Percentiles rank a stretch among this genome's conserved stretches.
phyloP scores from a whole-genome alignment of 2,888 invertebrate species.

The Polylopha cassiicola region DNA sequence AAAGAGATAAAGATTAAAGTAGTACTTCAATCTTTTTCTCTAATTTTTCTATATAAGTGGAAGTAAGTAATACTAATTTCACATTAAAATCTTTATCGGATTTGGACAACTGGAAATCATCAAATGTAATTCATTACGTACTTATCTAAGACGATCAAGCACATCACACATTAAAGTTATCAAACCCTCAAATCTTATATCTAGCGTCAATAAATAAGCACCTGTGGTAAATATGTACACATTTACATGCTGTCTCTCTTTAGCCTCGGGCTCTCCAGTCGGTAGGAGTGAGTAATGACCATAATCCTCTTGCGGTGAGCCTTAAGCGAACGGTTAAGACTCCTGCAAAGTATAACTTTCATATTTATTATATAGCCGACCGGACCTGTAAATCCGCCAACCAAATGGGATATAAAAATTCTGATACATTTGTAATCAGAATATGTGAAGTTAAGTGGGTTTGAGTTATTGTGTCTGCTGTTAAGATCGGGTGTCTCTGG shows the following conservation, averaged over 20 bases:
- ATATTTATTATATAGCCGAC: conserved; percentile 62
- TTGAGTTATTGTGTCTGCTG: conserved; percentile 7
- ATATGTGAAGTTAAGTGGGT: conserved; percentile 6
- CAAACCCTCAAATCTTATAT: conserved; percentile 26
- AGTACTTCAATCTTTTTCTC: no score
- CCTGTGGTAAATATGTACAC: conserved; percentile 42
- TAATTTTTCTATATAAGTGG: no score
- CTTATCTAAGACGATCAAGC: no score
- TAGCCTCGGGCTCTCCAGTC: conserved; percentile 59
- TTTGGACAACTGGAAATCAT: no score
- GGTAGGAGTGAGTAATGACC: conserved; percentile 72
- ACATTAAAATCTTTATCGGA: no score
- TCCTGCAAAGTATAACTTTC: conserved; percentile 60
- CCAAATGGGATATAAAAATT: conserved; percentile 45
- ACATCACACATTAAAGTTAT: no score
- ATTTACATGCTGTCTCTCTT: conserved; percentile 46
- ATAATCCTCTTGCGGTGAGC: conserved; percentile 73
- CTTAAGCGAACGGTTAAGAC: conserved; percentile 72
- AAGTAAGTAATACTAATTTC: no score
- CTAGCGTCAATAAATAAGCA: conserved; percentile 38
- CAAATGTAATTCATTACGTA: no score
- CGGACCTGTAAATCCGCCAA: conserved; percentile 47
- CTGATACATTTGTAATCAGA: conserved; percentile 12
- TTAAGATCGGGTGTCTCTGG: conserved; percentile 2
- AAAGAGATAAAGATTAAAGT: no score